phyloP scores from a whole-genome alignment of 2,797 vertebrate species.

The Coranthus polyacanthus region DNA sequence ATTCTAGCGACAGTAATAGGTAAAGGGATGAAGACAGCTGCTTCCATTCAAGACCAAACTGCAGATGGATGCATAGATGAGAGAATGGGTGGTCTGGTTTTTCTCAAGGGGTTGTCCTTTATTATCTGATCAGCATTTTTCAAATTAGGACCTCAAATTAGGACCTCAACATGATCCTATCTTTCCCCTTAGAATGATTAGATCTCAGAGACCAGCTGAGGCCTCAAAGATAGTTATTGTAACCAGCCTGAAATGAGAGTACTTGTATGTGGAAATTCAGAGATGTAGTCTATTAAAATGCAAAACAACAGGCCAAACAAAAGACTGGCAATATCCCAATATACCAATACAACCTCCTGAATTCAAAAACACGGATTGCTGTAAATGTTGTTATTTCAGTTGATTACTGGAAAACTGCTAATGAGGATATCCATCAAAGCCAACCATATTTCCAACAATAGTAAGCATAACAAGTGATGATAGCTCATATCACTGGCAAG shows the following conservation, averaged over 20 bases:
- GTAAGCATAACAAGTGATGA: not conserved
- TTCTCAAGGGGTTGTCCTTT: conserved; percentile 25
- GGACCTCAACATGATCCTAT: conserved; percentile 9
- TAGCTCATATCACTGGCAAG: not conserved
- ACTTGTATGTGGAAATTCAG: not conserved
- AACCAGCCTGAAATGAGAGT: conserved; percentile 4
- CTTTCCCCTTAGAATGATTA: conserved; percentile 31
- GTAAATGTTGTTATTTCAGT: not conserved
- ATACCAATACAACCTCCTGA: not conserved
- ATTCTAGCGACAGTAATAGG: conserved; percentile 7
- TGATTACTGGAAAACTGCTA: not conserved
- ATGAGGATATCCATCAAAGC: not conserved
- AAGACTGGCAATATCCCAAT: not conserved
- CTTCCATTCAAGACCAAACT: conserved; percentile 23
- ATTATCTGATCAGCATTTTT: conserved; percentile 53
- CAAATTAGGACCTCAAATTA: conserved; percentile 39
- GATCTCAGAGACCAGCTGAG: conserved; percentile 46
- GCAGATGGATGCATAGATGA: not conserved
- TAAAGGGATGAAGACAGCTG: conserved; percentile 33
- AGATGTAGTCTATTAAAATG: conserved; percentile 5
- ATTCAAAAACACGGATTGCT: not conserved
- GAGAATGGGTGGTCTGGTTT: conserved; percentile 31
- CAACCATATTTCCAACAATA: not conserved
- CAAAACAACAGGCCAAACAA: conserved; percentile 11
- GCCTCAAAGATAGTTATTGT: conserved; percentile 4